A percentile compares a stretch with the other conserved stretches of the same genome.
Evolutionary conservation across 2,888 invertebrate species (phyloP).

Genomic region (Melangyna quadrimaculata): DNA sequence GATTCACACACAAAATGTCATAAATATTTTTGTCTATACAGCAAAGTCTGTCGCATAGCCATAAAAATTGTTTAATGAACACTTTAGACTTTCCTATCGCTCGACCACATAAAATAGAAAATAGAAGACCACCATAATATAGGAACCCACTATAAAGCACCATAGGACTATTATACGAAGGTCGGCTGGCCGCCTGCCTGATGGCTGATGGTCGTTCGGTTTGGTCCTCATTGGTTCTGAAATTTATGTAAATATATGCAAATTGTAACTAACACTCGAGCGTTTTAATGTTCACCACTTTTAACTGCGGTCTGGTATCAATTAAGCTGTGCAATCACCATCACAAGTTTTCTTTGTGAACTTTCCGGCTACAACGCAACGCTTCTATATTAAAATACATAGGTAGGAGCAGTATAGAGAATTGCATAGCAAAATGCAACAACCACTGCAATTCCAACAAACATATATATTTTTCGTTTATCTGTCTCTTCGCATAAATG

Average conservation of each 20-base stretch:
- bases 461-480: constrained; percentile 62
- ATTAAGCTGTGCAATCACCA: constrained; percentile 61
- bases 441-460: constrained; percentile 49
- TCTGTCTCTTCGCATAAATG: constrained; percentile 41
- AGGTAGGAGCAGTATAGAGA: neutral
- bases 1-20: constrained; percentile 25
- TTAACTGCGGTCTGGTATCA: constrained; percentile 68
- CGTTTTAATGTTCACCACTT: constrained; percentile 51
- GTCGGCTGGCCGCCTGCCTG: neutral
- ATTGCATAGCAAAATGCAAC: neutral
- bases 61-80: constrained; percentile 59
- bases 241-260: constrained; percentile 67
- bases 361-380: neutral
- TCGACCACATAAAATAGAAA: constrained; percentile 26
- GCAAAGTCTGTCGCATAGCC: constrained; percentile 36
- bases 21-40: constrained; percentile 7
- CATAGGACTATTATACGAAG: neutral
- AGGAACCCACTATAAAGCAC: neutral
- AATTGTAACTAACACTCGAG: constrained; percentile 61
- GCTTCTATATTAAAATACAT: neutral
- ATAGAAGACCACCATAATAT: constrained; percentile 24
- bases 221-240: neutral
- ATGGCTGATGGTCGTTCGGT: no score
- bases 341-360: constrained; percentile 18
- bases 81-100: constrained; percentile 23